Base-by-base conservation (phyloP, 2,797 vertebrate genomes). In the Lindbergichthys nudifrons region DNA sequence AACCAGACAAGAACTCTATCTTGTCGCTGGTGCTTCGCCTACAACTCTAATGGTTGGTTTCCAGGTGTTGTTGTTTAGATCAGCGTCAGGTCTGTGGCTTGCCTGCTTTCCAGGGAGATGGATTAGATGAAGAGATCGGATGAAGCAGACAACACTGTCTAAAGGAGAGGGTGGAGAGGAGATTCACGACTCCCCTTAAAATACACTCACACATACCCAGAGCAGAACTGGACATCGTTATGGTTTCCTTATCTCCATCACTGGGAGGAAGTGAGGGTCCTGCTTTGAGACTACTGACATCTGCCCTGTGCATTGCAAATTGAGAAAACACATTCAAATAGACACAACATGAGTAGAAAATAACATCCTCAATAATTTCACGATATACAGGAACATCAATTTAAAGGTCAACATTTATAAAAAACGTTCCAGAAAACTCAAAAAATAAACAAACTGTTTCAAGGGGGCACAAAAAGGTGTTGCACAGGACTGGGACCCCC, bases 81-180 rank as follows among this genome's bases (percentile, higher is more conserved):
- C 73, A 70, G 51, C 58, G 84, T n/a, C n/a, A n/a, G n/a, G 58
- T 88, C 77, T 84, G 62, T 60, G 18, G 75, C 45, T 82, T 78
- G 73, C 52, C 89, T 90, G 89, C 93, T 93, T 92, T 93, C 85
- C 66, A 42, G 77, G 32, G 85, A 93, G 93, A 95, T 93, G 88
- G 94, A 93, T 78, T 80, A 88, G 65, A 63, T n/a, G 36, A 66
- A 75, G 65, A 80, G 87, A 89, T 92, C 71, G 86, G 69, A 73
- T 66, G 81, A 92, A 92, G 90, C 93, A 94, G 88, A 90, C 5
- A 66, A 85, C 77, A 54, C 80, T 86, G 88, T 90, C 90, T 87
- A 73, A 53, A 45, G 81, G 84, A 93, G 84, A 84, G 81, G 79
- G 92, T 90, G 76, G 80, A 93, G 90, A 83, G 91, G 85, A 89